Base-by-base conservation (phyloP, 1,140 invertebrate genomes). In the Drosophila ogumai region DNA sequence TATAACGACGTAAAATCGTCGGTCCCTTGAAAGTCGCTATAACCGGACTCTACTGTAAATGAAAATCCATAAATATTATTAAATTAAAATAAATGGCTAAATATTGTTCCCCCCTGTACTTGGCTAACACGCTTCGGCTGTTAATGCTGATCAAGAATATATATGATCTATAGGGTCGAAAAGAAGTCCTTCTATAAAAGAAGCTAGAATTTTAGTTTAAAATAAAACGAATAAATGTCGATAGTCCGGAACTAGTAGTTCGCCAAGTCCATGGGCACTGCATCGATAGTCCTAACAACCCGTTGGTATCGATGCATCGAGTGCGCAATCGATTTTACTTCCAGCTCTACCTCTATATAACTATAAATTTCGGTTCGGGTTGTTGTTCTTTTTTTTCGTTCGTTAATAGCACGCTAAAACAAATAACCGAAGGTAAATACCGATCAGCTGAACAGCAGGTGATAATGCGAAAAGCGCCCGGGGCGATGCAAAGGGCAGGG, bases 331-430 rank as follows among this genome's bases (percentile, higher is more conserved):
- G 15, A 49, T 10, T 28, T 31, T 49, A n/a, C 25, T 19, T 52
- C 12, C n/a, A 34, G 31, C 50, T 22, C 32, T 36, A 15, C 19
- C 36, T 22, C 22, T 22, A 22, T 59, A 74, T 75, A 74, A 75
- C 72, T 75, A 75, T 65, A 76, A 68, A 41, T 77, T 68, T 59
- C 63, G 28, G 40, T 43, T 57, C 44, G 73, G 41, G 38, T 74
- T 67, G 61, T 76, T 76, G 71, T 75, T 75, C 74, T 68, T 77
- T 67, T 75, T 75, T 76, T 76, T 76, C 60, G 74, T 66, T 76
- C 63, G 63, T 67, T 67, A 60, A 76, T 68, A 76, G 74, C 73
- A 68, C 63, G 74, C 47, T 77, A 60, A 58, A 60, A 76, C 64
- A 77, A 77, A 76, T 77, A 77, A 43, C 56, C 75, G 49, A 47